These are phyloP conservation scores for Megaceryle alcyon DNA, from an alignment of 2,797 vertebrate genomes.

Conservation along the genomic window DNA sequence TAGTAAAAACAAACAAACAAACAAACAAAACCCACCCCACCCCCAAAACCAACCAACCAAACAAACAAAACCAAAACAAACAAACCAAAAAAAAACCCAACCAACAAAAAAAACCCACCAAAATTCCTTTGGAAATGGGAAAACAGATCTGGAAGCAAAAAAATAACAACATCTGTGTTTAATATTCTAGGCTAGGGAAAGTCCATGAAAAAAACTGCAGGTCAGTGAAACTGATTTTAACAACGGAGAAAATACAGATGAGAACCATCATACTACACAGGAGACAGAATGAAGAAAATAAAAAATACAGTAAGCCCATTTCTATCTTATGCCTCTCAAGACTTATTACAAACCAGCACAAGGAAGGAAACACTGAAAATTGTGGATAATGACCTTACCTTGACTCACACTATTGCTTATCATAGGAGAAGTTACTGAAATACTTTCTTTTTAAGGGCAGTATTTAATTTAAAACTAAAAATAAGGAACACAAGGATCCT, in stretches of 20 bases:
- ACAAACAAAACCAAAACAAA: neutral
- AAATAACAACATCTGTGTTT: conserved; percentile 39
- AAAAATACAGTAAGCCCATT: neutral
- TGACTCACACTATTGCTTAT: neutral
- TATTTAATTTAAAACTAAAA: neutral
- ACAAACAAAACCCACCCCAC: too few species aligned
- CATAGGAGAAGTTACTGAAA: neutral
- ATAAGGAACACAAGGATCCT: neutral
- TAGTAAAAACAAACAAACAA: neutral
- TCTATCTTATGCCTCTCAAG: neutral
- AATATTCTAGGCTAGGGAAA: conserved; percentile 14
- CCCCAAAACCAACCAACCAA: too few species aligned
- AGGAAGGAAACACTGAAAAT: neutral
- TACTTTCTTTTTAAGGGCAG: neutral
- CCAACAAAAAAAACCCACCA: neutral
- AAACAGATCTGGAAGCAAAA: neutral
- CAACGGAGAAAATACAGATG: neutral
- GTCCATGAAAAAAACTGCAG: neutral
- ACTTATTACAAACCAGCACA: neutral
- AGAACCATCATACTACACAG: neutral
- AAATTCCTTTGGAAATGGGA: neutral
- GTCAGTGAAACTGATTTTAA: neutral
- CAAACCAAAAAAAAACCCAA: too few species aligned
- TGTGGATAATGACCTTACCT: neutral
- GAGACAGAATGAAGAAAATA: neutral